A percentile compares a stretch with the other conserved stretches of the same genome.
These are phyloP conservation scores for Epizoanthus rinbou DNA, from an alignment of 92 coral and sea anemone genomes.

Conservation along the genomic window DNA sequence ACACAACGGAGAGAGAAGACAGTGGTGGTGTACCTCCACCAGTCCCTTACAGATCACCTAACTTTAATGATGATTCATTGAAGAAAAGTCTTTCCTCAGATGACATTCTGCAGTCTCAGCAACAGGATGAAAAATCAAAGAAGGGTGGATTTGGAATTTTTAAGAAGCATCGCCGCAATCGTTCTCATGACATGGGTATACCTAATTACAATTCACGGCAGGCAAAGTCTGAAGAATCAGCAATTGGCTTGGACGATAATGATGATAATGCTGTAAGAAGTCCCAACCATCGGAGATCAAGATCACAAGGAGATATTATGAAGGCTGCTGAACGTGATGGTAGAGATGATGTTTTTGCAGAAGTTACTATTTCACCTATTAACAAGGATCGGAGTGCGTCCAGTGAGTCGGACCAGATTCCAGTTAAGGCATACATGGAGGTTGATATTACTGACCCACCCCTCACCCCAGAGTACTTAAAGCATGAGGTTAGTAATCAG, in stretches of 20 bases:
- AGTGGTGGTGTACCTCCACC: slow-evolving; percentile 88
- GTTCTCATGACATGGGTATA: slow-evolving; percentile 73
- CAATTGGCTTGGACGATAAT: not conserved
- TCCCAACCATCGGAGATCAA: slow-evolving; percentile 65
- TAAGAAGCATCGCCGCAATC: slow-evolving; percentile 80
- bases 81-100: slow-evolving; percentile 57
- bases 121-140: slow-evolving; percentile 65
- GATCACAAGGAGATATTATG: slow-evolving; percentile 78
- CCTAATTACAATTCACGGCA: slow-evolving; percentile 24
- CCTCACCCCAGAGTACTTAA: slow-evolving; percentile 68
- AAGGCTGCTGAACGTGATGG: slow-evolving; percentile 21
- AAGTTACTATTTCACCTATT: slow-evolving; percentile 40
- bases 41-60: slow-evolving; percentile 73
- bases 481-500: slow-evolving; percentile 29
- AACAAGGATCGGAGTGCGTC: slow-evolving; percentile 50
- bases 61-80: slow-evolving; percentile 64
- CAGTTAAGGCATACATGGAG: slow-evolving; percentile 78
- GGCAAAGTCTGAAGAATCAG: not conserved
- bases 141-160: slow-evolving; percentile 72
- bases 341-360: slow-evolving; percentile 17
- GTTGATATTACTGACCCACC: slow-evolving; percentile 91
- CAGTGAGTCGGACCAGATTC: slow-evolving; percentile 41
- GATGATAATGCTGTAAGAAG: not conserved
- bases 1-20: slow-evolving; percentile 51
- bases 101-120: slow-evolving; percentile 39